Evolutionary conservation across 2,113 vertebrate genomes (phyloP), one percentile per base, ranked within the genome.

Genomic region (Lates calcarifer): DNA sequence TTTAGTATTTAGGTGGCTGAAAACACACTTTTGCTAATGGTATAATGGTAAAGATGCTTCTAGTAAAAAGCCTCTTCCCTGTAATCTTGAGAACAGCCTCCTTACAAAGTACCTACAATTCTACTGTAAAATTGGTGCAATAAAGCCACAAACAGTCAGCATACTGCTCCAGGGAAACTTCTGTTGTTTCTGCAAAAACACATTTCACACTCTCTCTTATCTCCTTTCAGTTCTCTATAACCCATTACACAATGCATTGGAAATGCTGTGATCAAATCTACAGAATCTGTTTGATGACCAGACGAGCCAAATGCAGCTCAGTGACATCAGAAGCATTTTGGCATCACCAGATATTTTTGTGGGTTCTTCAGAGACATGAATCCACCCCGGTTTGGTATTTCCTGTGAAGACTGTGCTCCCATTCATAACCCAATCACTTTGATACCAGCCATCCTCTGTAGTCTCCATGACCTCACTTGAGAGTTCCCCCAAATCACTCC

Each of bases 351-450:
- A 86, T 78, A 29, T 67, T 41, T 71, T 58, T 28, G n/a, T 62
- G 63, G 55, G 65, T 72, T 17, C 66, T 39, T 81, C 65, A 78
- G 62, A 85, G 55, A 72, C 71, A 74, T n/a, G 58, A 78, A 63
- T 57, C 77, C 66, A 28, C 14, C 12, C 70, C 11, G 13, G 31
- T 69, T 76, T 91, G 93, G 90, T 72, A 95, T 94, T 94, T 95
- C 93, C 93, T 93, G 89, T 73, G 45, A 86, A 91, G 84, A 95
- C 91, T 93, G 85, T 73, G 70, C 71, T 71, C 24, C 90, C 84
- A 94, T 95, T 95, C 92, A 94, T 95, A 70, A 49, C 39, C 28
- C 79, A 71, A 87, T 93, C 79, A 87, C 92, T 95, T 94, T 94
- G 92, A 94, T 93, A 92, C 74, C 87, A 87, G 68, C 39, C 73